A percentile compares a stretch with the other conserved stretches of the same genome.
Evolutionary conservation across 2,113 vertebrate species (phyloP).

Genomic region (Melanotaenia duboulayi): DNA sequence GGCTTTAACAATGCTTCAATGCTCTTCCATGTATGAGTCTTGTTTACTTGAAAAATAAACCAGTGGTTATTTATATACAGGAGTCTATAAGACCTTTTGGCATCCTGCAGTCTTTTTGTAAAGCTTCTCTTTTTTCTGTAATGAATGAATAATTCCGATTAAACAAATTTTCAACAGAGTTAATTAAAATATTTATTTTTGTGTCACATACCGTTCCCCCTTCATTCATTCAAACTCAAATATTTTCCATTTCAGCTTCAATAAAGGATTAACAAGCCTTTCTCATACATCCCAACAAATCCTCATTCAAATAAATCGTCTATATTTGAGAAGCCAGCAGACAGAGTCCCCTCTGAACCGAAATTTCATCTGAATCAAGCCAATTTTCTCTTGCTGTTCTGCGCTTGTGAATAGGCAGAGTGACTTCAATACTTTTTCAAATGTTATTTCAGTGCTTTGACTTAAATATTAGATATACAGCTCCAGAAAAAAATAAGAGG

Average conservation of each 20-base stretch:
- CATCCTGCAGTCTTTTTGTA: constrained; percentile 70
- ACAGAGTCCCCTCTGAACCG: not conserved
- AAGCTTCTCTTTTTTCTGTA: constrained; percentile 67
- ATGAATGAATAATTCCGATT: constrained; percentile 69
- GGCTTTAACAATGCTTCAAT: constrained; percentile 54
- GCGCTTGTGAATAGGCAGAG: no score
- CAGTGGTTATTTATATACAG: constrained; percentile 34
- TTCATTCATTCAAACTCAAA: constrained; percentile 5
- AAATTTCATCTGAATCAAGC: no score
- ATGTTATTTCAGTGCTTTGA: no score
- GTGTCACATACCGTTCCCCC: not conserved
- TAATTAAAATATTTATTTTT: constrained; percentile 2
- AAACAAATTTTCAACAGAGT: constrained; percentile 65
- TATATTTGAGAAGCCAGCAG: not conserved
- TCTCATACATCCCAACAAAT: not conserved
- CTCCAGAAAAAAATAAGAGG: no score
- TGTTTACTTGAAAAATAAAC: constrained; percentile 43
- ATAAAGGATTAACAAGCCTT: constrained; percentile 4
- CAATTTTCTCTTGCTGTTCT: no score
- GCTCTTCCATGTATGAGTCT: constrained; percentile 16
- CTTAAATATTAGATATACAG: no score
- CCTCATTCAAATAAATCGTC: not conserved
- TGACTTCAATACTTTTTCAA: no score
- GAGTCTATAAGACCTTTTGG: constrained; percentile 31
- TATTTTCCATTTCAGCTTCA: constrained; percentile 14